Conservation (phyloP, 1,140 invertebrate species). For the Sarcophaga peregrina region DNA sequence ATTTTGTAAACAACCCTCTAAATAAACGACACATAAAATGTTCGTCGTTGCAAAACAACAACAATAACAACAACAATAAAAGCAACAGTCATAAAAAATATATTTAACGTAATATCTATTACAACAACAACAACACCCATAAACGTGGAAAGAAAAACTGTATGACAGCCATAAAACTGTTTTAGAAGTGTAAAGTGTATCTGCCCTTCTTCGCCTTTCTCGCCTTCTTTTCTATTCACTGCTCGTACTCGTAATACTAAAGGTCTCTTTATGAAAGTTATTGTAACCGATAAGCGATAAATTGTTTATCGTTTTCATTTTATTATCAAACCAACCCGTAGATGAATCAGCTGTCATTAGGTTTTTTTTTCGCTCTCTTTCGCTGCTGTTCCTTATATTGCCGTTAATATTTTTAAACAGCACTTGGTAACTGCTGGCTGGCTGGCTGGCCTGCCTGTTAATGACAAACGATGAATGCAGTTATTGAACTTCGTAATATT, state of each 20-base stretch:
- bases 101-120: neutral
- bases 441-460: too few relatives aligned
- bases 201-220: too few relatives aligned
- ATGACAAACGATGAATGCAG: too few relatives aligned
- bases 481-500: too few relatives aligned
- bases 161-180: neutral
- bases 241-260: too few relatives aligned
- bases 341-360: neutral
- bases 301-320: neutral
- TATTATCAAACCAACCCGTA: neutral
- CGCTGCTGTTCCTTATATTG: too few relatives aligned
- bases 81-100: neutral
- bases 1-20: constrained; percentile 16
- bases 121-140: neutral
- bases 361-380: too few relatives aligned
- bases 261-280: too few relatives aligned
- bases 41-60: neutral
- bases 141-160: neutral
- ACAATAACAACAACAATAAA: neutral
- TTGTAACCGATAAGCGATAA: too few relatives aligned
- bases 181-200: too few relatives aligned
- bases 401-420: too few relatives aligned
- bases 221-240: too few relatives aligned
- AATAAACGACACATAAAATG: neutral
- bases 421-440: constrained; percentile 8